Conservation (phyloP, 2,113 vertebrate species). For the Zapus hudsonius region DNA sequence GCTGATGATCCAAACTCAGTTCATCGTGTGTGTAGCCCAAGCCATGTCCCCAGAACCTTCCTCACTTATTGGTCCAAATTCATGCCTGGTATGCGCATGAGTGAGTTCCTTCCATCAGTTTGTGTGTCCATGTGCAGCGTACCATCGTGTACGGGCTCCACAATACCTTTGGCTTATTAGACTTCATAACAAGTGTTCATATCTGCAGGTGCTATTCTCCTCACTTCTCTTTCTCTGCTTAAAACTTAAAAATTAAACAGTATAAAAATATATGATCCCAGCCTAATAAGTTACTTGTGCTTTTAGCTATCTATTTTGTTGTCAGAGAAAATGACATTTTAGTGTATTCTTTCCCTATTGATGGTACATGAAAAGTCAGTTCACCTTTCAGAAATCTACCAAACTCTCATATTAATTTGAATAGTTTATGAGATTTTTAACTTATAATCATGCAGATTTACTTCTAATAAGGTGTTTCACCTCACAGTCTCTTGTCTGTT, state of each 20-base stretch:
- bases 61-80: too few relatives aligned
- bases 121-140: too few relatives aligned
- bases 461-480: background rate
- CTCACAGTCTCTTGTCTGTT: background rate
- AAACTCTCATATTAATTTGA: background rate
- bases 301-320: background rate
- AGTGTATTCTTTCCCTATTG: background rate
- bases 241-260: background rate
- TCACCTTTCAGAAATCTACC: background rate
- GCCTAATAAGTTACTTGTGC: background rate
- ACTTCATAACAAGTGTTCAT: background rate
- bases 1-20: too few relatives aligned
- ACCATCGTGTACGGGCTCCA: too few relatives aligned
- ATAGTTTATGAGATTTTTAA: background rate
- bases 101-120: too few relatives aligned
- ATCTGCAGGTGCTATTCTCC: background rate
- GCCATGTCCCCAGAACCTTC: too few relatives aligned
- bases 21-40: too few relatives aligned
- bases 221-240: background rate
- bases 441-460: background rate
- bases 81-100: too few relatives aligned
- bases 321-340: constrained; percentile 8
- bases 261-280: background rate
- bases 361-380: background rate
- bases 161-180: background rate